Evolutionary conservation across 2,888 invertebrate genomes (phyloP).

Genomic region (Synanthedon myopaeformis): DNA sequence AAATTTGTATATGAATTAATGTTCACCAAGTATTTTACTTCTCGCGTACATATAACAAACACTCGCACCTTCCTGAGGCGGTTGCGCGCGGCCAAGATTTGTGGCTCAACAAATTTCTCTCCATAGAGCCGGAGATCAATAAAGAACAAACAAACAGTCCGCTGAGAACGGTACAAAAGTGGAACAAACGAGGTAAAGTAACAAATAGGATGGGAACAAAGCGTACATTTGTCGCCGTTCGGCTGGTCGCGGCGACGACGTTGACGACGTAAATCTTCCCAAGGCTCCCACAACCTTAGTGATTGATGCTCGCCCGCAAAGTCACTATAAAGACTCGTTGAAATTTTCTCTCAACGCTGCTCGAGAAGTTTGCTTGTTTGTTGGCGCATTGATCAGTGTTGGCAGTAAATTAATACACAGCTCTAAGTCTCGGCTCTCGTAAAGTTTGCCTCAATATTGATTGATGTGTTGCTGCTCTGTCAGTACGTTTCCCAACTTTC

Average conservation of each 20-base stretch:
- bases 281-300: constrained; percentile 17
- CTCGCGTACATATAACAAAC: constrained; percentile 31
- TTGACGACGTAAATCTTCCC: constrained; percentile 27
- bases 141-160: constrained; percentile 35
- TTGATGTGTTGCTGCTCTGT: constrained; percentile 18
- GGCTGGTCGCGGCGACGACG: constrained; percentile 14
- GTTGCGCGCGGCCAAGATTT: constrained; percentile 3
- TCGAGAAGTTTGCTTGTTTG: constrained; percentile 19
- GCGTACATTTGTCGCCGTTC: constrained; percentile 29
- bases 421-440: constrained; percentile 16
- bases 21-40: constrained; percentile 22
- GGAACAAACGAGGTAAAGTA: constrained; percentile 8
- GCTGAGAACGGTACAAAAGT: constrained; percentile 9
- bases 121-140: constrained; percentile 27
- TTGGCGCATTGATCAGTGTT: constrained; percentile 34
- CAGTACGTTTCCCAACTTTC: not conserved
- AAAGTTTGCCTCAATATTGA: constrained; percentile 28
- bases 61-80: constrained; percentile 31
- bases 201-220: constrained; percentile 9
- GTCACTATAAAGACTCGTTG: constrained; percentile 19
- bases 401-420: constrained; percentile 32
- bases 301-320: constrained; percentile 42
- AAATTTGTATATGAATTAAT: constrained; percentile 49
- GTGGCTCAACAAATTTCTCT: constrained; percentile 16
- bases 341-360: constrained; percentile 21